Conservation (phyloP, 2,797 vertebrate species). For the Siniperca scherzeri region DNA sequence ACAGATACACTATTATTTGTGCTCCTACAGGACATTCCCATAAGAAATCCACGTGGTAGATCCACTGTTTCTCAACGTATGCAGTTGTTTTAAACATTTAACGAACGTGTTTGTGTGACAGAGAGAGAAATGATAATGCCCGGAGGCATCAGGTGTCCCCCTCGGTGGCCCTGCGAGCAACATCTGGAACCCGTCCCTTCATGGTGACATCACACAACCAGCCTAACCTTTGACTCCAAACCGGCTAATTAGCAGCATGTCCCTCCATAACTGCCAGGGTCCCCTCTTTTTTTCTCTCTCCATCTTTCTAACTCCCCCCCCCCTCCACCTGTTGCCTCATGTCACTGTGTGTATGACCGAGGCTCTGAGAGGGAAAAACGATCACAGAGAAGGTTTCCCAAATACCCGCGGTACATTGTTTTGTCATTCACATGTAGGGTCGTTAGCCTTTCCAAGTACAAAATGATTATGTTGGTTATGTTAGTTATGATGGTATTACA, state of each 20-base stretch:
- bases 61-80: not conserved
- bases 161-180: conserved; percentile 59
- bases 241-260: conserved; percentile 82
- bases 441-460: not conserved
- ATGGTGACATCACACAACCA: conserved; percentile 79
- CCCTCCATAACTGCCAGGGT: conserved; percentile 71
- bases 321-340: conserved; percentile 77
- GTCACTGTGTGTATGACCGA: conserved; percentile 63
- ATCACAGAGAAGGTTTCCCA: conserved; percentile 13
- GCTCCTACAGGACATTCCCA: not conserved
- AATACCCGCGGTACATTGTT: conserved; percentile 12
- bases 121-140: conserved; percentile 60
- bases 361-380: conserved; percentile 19
- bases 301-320: conserved; percentile 48
- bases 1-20: not conserved
- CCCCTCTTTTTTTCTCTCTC: conserved; percentile 54
- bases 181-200: conserved; percentile 81
- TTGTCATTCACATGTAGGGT: conserved; percentile 2
- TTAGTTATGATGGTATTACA: conserved; percentile 34
- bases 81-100: conserved; percentile 26
- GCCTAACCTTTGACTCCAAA: conserved; percentile 76
- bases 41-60: not conserved
- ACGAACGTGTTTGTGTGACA: conserved; percentile 44
- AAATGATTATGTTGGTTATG: not conserved
- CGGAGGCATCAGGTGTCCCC: conserved; percentile 66